A percentile compares a stretch with the other conserved stretches of the same genome.
These are phyloP conservation scores for Cuculus canorus DNA, from an alignment of 2,797 vertebrate genomes.

Conservation along the genomic window DNA sequence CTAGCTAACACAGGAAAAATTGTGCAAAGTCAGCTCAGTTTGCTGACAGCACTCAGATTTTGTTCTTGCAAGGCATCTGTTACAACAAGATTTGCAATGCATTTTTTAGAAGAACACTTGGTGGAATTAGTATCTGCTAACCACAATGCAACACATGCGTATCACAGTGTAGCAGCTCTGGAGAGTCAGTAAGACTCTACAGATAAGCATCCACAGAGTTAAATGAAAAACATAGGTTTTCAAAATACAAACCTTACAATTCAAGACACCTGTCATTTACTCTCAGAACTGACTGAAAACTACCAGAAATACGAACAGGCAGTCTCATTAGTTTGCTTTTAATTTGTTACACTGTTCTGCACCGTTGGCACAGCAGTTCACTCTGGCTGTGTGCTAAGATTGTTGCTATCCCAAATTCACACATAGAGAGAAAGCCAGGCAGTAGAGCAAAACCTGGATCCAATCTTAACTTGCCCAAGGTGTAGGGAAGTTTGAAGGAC, in stretches of 20 bases:
- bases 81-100: neutral
- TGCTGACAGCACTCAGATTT: neutral
- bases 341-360: conserved; percentile 17
- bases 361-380: neutral
- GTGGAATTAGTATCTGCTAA: conserved; percentile 44
- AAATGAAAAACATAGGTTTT: conserved; percentile 57
- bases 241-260: conserved; percentile 51
- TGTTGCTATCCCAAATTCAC: neutral
- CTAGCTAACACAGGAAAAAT: neutral
- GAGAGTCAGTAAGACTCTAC: conserved; percentile 29
- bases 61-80: neutral
- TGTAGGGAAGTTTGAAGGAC: neutral
- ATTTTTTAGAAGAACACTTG: conserved; percentile 12
- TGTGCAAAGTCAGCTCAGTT: neutral
- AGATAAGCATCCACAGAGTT: conserved; percentile 40
- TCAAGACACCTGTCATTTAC: conserved; percentile 39
- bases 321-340: conserved; percentile 17
- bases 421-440: neutral
- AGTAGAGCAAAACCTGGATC: neutral
- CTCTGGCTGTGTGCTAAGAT: neutral
- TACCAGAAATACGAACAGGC: conserved; percentile 27
- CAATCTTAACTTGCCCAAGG: neutral
- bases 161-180: conserved; percentile 58
- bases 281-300: conserved; percentile 44
- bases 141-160: conserved; percentile 30